A percentile compares a stretch with the other conserved stretches of the same genome.
Conservation (phyloP, 2,113 vertebrate genomes). For the Triplophysa siluroides region DNA sequence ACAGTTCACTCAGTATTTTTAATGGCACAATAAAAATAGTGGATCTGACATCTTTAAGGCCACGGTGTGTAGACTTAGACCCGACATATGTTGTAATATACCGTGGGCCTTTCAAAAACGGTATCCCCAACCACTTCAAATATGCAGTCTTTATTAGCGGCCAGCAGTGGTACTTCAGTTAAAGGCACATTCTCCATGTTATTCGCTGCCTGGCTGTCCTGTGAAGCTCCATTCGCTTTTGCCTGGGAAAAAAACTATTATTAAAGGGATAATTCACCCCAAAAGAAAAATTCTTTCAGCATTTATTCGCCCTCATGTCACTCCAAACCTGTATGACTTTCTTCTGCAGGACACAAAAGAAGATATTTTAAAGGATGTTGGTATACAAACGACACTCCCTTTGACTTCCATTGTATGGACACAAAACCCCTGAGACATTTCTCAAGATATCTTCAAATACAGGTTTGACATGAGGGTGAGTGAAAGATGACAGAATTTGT, state of each 20-base stretch:
- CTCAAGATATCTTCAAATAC: no score
- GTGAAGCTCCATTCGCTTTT: constrained; percentile 57
- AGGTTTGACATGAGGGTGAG: no score
- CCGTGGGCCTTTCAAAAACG: constrained; percentile 62
- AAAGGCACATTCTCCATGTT: constrained; percentile 64
- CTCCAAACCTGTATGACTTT: no score
- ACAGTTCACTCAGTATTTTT: not conserved
- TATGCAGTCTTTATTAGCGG: constrained; percentile 64
- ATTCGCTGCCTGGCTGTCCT: constrained; percentile 40
- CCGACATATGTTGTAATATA: constrained; percentile 84
- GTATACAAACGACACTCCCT: no score
- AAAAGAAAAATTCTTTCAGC: no score
- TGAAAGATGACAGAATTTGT: no score
- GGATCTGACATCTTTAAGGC: constrained; percentile 16
- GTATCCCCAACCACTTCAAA: constrained; percentile 68
- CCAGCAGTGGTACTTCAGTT: constrained; percentile 65
- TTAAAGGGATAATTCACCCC: no score
- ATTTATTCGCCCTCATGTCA: no score
- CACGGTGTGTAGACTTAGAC: constrained; percentile 63
- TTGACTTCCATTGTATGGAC: no score
- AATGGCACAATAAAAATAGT: constrained; percentile 26
- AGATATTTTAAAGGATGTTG: no score
- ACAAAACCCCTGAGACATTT: no score
- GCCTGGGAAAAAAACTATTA: constrained; percentile 45
- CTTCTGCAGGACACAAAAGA: no score